Percentiles rank a stretch among this genome's conserved stretches.
Evolutionary conservation across 2,888 invertebrate species (phyloP).

Genomic region (Deilephila porcellus): DNA sequence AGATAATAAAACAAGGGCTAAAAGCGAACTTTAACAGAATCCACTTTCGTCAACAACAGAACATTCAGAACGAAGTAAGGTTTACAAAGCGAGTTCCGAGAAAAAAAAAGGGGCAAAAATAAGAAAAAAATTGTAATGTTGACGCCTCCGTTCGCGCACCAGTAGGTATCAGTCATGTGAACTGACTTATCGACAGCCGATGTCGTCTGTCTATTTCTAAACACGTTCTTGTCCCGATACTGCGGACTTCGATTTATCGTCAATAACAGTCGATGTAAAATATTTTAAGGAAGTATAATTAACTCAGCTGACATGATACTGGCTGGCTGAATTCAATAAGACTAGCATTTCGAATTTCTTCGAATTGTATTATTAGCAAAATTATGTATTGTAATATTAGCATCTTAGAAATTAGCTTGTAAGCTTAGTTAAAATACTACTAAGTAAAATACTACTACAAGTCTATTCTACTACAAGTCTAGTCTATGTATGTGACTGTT

Average conservation of each 20-base stretch:
- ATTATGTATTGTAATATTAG: too few species aligned
- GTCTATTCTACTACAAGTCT: too few species aligned
- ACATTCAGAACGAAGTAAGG: slow-evolving; percentile 19
- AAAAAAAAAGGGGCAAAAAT: slow-evolving; percentile 36
- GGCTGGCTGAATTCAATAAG: background rate
- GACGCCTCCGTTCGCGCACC: slow-evolving; percentile 41
- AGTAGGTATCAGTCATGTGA: slow-evolving; percentile 48
- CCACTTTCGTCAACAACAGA: background rate
- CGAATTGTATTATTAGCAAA: background rate
- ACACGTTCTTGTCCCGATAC: background rate
- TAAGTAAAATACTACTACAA: too few species aligned
- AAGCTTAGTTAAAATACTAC: background rate
- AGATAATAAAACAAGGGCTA: background rate
- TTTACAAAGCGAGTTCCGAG: slow-evolving; percentile 31
- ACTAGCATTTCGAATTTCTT: background rate
- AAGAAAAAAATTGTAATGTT: slow-evolving; percentile 40
- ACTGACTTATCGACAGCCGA: slow-evolving; percentile 47
- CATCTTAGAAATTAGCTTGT: background rate
- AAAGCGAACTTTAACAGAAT: background rate
- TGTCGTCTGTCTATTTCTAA: slow-evolving; percentile 31
- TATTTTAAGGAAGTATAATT: background rate
- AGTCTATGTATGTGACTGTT: too few species aligned
- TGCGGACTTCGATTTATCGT: slow-evolving; percentile 8
- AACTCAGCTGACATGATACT: background rate
- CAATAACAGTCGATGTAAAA: background rate